Evolutionary conservation across 2,113 vertebrate genomes (phyloP).

Genomic region (Plotosus lineatus): DNA sequence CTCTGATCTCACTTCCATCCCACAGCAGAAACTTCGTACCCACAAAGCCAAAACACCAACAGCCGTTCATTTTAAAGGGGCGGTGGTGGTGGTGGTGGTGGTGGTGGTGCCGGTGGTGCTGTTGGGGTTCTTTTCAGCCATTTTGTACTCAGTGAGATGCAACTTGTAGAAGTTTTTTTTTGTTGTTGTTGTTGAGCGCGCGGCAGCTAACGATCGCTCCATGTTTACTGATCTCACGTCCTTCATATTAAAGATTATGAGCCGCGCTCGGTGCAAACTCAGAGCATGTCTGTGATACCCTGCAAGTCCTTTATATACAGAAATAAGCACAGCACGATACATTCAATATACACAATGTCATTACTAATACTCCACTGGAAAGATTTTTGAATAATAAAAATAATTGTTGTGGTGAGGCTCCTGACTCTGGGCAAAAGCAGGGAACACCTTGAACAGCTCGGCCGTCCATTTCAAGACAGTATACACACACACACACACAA

Average conservation of each 20-base stretch:
- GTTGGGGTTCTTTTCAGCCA: conserved; percentile 9
- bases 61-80: conserved; percentile 42
- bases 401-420: no score
- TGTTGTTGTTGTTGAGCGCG: neutral
- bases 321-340: no score
- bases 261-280: neutral
- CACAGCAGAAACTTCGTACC: conserved; percentile 37
- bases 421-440: no score
- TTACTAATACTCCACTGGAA: no score
- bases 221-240: neutral
- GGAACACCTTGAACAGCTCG: no score
- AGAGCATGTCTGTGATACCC: neutral
- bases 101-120: no score
- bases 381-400: no score
- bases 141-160: neutral
- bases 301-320: neutral
- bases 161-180: conserved; percentile 8
- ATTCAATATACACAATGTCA: neutral
- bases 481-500: no score
- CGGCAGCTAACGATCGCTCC: neutral
- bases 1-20: conserved; percentile 39
- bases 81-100: no score
- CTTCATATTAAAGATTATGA: neutral
- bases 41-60: conserved; percentile 56
- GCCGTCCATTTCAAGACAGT: no score